Evolutionary conservation across 2,888 invertebrate genomes (phyloP).

Genomic region (Pheosia gnoma): DNA sequence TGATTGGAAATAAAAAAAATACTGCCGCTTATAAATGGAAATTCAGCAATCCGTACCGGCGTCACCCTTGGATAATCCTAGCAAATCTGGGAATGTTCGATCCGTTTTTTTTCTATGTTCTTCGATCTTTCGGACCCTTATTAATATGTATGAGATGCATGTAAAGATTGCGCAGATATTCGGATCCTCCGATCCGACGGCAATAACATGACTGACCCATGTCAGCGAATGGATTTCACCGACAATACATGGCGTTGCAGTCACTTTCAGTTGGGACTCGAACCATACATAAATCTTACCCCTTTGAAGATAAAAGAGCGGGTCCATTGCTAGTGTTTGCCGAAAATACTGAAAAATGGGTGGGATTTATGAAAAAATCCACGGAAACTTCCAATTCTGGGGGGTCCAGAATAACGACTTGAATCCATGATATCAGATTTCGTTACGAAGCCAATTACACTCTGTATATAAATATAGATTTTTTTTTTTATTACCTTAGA

Average conservation of each 20-base stretch:
- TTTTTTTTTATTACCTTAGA: too few relatives aligned
- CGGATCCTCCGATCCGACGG: conserved; percentile 47
- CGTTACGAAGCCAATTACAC: too few relatives aligned
- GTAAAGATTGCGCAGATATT: conserved; percentile 56
- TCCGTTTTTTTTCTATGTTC: conserved; percentile 47
- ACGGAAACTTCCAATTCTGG: too few relatives aligned
- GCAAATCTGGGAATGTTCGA: conserved; percentile 47
- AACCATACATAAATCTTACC: conserved; percentile 68
- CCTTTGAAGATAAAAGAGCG: not conserved
- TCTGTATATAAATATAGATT: too few relatives aligned
- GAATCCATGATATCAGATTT: too few relatives aligned
- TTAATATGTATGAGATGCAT: conserved; percentile 68
- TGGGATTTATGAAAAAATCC: too few relatives aligned
- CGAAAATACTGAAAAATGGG: too few relatives aligned
- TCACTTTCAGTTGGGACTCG: conserved; percentile 57
- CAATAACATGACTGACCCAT: conserved; percentile 67
- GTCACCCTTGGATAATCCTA: conserved; percentile 27
- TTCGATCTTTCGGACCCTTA: conserved; percentile 35
- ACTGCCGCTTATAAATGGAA: too few relatives aligned
- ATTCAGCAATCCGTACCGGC: too few relatives aligned
- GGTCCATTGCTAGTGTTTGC: not conserved
- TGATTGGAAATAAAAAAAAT: too few relatives aligned
- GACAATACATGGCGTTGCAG: conserved; percentile 62
- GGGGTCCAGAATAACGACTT: too few relatives aligned
- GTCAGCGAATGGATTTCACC: conserved; percentile 66